Percentiles rank a stretch among this genome's conserved stretches.
These are phyloP conservation scores for Rhadinocentrus ornatus DNA, from an alignment of 2,797 vertebrate genomes.

Conservation along the genomic window DNA sequence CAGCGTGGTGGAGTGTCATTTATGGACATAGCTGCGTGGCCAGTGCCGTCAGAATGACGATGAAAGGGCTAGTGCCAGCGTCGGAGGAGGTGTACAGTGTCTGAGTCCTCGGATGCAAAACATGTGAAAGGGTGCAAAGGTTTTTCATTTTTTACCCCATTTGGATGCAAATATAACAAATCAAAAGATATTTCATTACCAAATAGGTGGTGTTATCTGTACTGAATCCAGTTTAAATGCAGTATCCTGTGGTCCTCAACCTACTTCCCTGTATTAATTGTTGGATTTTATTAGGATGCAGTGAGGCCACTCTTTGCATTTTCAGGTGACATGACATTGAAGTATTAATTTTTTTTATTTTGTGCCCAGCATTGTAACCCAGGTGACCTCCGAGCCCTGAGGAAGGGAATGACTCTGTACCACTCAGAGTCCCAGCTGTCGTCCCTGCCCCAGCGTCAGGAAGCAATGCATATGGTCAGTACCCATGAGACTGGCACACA, in stretches of 20 bases:
- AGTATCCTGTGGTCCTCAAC: neutral
- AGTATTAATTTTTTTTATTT: slow-evolving; percentile 39
- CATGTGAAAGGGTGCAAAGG: neutral
- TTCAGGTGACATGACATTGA: slow-evolving; percentile 8
- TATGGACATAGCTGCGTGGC: slow-evolving; percentile 11
- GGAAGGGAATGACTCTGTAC: slow-evolving; percentile 93
- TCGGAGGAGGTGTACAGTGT: neutral
- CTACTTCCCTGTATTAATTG: neutral
- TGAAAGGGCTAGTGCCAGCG: slow-evolving; percentile 29
- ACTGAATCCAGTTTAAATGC: neutral
- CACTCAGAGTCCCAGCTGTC: slow-evolving; percentile 96
- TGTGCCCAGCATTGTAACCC: slow-evolving; percentile 84
- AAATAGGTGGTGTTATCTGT: neutral
- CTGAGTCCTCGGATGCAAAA: neutral
- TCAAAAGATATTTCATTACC: no score
- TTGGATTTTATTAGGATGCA: neutral
- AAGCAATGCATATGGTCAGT: slow-evolving; percentile 90
- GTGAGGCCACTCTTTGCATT: neutral
- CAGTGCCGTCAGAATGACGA: slow-evolving; percentile 18
- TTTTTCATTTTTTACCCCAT: neutral
- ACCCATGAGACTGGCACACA: slow-evolving; percentile 29
- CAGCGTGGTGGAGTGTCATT: slow-evolving; percentile 21
- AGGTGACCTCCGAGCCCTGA: slow-evolving; percentile 89
- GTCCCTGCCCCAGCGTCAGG: slow-evolving; percentile 89
- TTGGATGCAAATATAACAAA: neutral